These are phyloP conservation scores for Piprites chloris DNA, from an alignment of 2,113 vertebrate species.

Conservation along the genomic window DNA sequence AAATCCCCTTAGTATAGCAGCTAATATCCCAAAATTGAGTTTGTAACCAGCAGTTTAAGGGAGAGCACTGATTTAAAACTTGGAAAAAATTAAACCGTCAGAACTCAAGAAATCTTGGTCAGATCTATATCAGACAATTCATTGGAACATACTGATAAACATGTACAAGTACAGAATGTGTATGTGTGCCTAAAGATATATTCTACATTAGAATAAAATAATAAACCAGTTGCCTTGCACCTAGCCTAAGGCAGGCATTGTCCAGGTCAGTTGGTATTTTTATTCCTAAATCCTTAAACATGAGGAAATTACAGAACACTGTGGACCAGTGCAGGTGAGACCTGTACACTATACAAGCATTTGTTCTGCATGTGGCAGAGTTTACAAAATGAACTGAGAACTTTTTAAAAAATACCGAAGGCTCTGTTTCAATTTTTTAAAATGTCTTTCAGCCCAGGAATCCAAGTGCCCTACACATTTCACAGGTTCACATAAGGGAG, in stretches of 20 bases:
- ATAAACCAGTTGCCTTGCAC: not conserved
- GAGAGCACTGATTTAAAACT: not conserved
- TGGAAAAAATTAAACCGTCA: not conserved
- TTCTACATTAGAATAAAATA: not conserved
- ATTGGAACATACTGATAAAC: not conserved
- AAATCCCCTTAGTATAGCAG: not conserved
- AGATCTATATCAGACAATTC: not conserved
- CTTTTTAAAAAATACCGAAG: not conserved
- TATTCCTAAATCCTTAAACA: not conserved
- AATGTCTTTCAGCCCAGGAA: not conserved
- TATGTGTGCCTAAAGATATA: not conserved
- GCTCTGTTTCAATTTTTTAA: not conserved
- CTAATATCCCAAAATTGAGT: not conserved
- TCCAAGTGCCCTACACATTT: not conserved
- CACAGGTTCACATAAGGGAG: not conserved
- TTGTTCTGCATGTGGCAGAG: not conserved
- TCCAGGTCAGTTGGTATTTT: not conserved
- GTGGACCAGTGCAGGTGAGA: not conserved
- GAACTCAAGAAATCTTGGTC: not conserved
- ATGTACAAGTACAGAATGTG: not conserved
- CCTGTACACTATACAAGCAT: not conserved
- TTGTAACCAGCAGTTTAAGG: not conserved
- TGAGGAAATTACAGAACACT: not conserved
- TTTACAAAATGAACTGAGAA: not conserved
- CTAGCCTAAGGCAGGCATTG: not conserved